Evolutionary conservation across 1,140 invertebrate species (phyloP).

Genomic region (Oreohelix idahoensis): DNA sequence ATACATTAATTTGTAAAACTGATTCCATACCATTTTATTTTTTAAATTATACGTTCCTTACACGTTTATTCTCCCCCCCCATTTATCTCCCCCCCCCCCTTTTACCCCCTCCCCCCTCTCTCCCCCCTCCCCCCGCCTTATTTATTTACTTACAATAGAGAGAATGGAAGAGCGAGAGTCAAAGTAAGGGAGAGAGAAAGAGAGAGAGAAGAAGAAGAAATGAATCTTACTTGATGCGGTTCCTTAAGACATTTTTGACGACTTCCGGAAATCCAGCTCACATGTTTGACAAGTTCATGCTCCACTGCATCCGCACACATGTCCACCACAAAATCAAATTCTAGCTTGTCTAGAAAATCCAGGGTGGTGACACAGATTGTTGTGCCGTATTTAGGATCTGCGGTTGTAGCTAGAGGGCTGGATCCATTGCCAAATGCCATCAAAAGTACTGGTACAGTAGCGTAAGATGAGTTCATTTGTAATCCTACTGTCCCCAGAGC

Average conservation of each 20-base stretch:
- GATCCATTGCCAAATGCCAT: conserved; percentile 6
- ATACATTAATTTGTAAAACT: too few species aligned
- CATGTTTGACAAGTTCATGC: neutral
- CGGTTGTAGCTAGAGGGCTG: neutral
- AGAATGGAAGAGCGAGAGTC: too few species aligned
- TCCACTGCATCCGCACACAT: neutral
- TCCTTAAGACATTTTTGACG: neutral
- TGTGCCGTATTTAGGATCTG: neutral
- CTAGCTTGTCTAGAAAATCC: neutral
- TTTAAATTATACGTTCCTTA: too few species aligned
- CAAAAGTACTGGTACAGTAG: conserved; percentile 1
- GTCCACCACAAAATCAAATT: neutral
- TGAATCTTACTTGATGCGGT: neutral
- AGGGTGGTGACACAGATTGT: neutral
- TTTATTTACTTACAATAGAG: too few species aligned
- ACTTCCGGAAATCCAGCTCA: neutral
- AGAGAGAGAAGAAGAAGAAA: too few species aligned
- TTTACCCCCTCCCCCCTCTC: too few species aligned
- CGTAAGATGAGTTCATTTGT: neutral
- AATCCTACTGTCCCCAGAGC: neutral
- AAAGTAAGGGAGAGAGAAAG: too few species aligned
- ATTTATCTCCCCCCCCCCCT: too few species aligned
- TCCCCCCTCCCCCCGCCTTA: too few species aligned
- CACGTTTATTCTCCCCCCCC: too few species aligned
- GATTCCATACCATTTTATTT: too few species aligned